Evolutionary conservation across 2,888 invertebrate species (phyloP), one percentile per base, ranked within the genome.

Genomic region (Charanyca ferruginea): DNA sequence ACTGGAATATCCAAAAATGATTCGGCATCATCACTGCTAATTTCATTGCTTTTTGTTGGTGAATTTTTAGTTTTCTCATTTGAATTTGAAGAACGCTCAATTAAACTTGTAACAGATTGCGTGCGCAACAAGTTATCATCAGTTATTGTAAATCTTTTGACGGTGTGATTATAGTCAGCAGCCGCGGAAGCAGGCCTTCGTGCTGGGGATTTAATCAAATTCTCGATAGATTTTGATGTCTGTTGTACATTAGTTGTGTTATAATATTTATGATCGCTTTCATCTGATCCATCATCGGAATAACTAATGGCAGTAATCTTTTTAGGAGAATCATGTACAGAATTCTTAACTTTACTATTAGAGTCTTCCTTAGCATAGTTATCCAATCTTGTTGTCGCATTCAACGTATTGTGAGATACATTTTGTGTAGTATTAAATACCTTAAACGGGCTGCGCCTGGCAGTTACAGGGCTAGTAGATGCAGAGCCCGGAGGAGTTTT

Each of bases 181-280:
- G 83, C 85, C 41, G 89, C 90, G 35, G 91, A 92, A 18, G 88
- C 73, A n/a, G 93, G 93, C 75, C 91, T 85, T 45, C 91, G 84
- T 6, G 90, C 90, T 28, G 94, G 94, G 41, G 95, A 94, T 68
- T 91, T 93, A 13, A 94, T 90, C 58, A 93, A 77, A 66, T 83
- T 89, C 38, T 94, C 92, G 60, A 91, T 86, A 16, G 90, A 89
- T 73, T 90, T 92, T 6, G 90, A 81, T 23, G 85, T 73, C 42
- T 86, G 83, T n/a, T 88, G 85, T 18, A 80, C 69, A 23, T 79
- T 72, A 58, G 76, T 76, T 28, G 85, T 75, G 23, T 82, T 87
- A 49, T 85, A 83, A 77, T 86, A 85, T 54, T 86, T 83, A 77
- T 89, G 84, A 51, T 89, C 83, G 76, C 86, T 90, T 70, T 84